Percentiles rank a stretch among this genome's conserved stretches.
Evolutionary conservation across 1,140 invertebrate species (phyloP).

Genomic region (Metopolophium dirhodum): DNA sequence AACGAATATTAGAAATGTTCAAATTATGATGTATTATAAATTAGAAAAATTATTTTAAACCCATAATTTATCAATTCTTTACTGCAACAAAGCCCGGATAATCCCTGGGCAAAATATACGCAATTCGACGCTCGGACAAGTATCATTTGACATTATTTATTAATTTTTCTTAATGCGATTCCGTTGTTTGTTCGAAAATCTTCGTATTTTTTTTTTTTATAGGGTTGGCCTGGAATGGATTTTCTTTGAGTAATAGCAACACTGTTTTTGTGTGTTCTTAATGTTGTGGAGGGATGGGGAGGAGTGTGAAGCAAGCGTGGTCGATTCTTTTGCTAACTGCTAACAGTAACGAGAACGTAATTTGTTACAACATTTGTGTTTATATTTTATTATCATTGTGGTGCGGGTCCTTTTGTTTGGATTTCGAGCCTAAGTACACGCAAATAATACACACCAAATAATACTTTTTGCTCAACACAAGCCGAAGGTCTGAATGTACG

Average conservation of each 20-base stretch:
- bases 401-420: not conserved
- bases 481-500: not conserved
- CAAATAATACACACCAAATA: not conserved
- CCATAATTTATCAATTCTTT: not conserved
- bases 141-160: not conserved
- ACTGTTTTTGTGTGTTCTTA: not conserved
- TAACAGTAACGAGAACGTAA: not conserved
- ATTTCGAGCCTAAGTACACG: not conserved
- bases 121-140: not conserved
- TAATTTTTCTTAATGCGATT: not conserved
- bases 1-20: not conserved
- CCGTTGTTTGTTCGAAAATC: not conserved
- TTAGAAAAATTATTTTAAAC: not conserved
- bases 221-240: not conserved
- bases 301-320: not conserved
- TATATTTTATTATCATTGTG: slow-evolving; percentile 9
- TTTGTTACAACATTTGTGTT: not conserved
- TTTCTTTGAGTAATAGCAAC: not conserved
- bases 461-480: not conserved
- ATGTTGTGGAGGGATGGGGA: too few relatives aligned
- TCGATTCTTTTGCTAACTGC: not conserved
- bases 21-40: not conserved
- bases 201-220: not conserved
- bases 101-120: not conserved
- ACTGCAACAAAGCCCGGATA: not conserved